phyloP scores from a whole-genome alignment of 2,113 vertebrate genomes.

The Stictonetta naevosa region DNA sequence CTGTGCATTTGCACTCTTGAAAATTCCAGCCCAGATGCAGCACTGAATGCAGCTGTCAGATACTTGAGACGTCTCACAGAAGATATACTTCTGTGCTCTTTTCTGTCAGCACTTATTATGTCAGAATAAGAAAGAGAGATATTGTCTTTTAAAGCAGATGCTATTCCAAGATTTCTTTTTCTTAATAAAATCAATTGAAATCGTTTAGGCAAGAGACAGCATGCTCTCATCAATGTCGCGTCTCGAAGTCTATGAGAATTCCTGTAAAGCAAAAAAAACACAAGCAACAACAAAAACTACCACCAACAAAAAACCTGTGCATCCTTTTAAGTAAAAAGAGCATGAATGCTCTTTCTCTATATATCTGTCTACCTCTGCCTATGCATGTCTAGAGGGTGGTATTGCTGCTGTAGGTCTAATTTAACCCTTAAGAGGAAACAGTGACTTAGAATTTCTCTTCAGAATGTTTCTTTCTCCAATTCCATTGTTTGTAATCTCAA shows the following conservation, averaged over 20 bases:
- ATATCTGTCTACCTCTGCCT: not conserved
- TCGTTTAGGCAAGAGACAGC: not conserved
- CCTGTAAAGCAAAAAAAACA: not conserved
- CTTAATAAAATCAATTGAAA: conserved; percentile 23
- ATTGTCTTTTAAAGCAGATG: not conserved
- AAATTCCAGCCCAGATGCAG: not conserved
- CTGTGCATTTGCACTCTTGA: not conserved
- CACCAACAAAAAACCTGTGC: not conserved
- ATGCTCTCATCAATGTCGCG: not conserved
- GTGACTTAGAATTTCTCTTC: not conserved
- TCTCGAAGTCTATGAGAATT: conserved; percentile 35
- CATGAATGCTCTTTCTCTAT: not conserved
- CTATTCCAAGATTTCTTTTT: not conserved
- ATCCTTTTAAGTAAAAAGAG: not conserved
- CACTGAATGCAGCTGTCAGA: not conserved
- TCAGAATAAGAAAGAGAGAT: not conserved
- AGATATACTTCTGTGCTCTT: not conserved
- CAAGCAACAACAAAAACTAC: not conserved
- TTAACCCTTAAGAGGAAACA: not conserved
- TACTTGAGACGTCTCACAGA: not conserved
- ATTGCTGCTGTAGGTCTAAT: not conserved
- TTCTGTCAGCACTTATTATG: not conserved
- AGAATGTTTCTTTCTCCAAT: not conserved
- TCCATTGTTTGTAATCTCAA: not conserved
- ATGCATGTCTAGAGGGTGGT: not conserved